Percentiles rank a stretch among this genome's conserved stretches.
phyloP scores from a whole-genome alignment of 2,888 invertebrate species.

The Melitaea athalia region DNA sequence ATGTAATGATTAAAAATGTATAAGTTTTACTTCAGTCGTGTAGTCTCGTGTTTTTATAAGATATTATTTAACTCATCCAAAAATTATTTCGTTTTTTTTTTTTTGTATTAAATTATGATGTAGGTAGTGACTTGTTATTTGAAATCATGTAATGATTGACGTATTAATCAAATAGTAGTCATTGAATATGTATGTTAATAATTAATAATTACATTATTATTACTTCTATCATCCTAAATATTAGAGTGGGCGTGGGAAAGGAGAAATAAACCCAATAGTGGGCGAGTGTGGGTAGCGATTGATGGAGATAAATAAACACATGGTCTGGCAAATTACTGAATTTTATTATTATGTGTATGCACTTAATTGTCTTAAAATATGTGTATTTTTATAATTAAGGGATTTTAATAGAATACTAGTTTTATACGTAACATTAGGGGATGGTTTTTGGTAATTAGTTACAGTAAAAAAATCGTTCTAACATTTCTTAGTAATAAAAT shows the following conservation, averaged over 20 bases:
- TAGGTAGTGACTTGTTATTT: too few relatives aligned
- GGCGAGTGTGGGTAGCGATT: constrained; percentile 35
- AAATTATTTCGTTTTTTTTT: too few relatives aligned
- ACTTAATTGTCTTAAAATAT: neutral
- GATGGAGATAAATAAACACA: constrained; percentile 30
- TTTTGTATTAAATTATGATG: too few relatives aligned
- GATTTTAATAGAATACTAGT: neutral
- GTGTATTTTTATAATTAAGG: neutral
- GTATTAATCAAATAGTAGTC: neutral
- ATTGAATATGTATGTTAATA: neutral
- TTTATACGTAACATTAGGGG: neutral
- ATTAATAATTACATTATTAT: neutral
- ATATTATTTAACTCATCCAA: too few relatives aligned
- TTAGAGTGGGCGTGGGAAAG: constrained; percentile 37
- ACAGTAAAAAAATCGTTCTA: too few relatives aligned
- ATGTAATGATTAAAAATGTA: too few relatives aligned
- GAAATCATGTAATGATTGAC: too few relatives aligned
- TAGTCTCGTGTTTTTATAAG: too few relatives aligned
- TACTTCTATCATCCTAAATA: neutral
- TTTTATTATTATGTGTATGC: neutral
- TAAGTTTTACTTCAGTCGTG: too few relatives aligned
- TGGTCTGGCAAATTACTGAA: constrained; percentile 18
- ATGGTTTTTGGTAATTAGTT: neutral
- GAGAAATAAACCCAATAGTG: constrained; percentile 32
- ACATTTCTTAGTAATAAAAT: too few relatives aligned